These are phyloP conservation scores for Eufriesea mexicana DNA, from an alignment of 1,140 invertebrate species.

Conservation along the genomic window DNA sequence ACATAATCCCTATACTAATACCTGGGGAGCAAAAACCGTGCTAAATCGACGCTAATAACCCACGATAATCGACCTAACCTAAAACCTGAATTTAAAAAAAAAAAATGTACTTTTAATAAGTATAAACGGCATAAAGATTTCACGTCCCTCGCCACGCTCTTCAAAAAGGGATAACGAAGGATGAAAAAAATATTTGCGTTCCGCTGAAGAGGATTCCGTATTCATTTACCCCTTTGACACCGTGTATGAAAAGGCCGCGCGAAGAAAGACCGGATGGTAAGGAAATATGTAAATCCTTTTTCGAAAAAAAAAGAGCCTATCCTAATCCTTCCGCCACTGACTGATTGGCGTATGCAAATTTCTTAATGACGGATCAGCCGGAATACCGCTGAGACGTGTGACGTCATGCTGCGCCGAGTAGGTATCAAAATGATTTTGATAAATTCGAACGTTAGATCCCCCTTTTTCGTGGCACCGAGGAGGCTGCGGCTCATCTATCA, in stretches of 20 bases:
- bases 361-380: conserved; percentile 75
- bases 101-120: no score
- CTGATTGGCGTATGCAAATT: conserved; percentile 77
- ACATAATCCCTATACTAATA: no score
- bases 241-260: background rate
- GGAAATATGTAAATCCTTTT: conserved; percentile 68
- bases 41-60: no score
- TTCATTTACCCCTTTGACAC: conserved; percentile 25
- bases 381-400: conserved; percentile 61
- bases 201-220: background rate
- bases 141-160: background rate
- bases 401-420: conserved; percentile 74
- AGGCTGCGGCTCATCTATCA: conserved; percentile 73
- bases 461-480: conserved; percentile 56
- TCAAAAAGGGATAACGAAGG: background rate
- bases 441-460: conserved; percentile 69
- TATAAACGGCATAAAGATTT: background rate
- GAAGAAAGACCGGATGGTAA: background rate
- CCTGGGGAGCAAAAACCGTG: no score
- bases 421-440: conserved; percentile 76
- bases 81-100: no score
- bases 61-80: no score
- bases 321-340: conserved; percentile 63
- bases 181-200: conserved; percentile 10
- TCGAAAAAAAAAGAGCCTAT: conserved; percentile 48